These are phyloP conservation scores for Diadophis punctatus DNA, from an alignment of 2,113 vertebrate species.

Conservation along the genomic window DNA sequence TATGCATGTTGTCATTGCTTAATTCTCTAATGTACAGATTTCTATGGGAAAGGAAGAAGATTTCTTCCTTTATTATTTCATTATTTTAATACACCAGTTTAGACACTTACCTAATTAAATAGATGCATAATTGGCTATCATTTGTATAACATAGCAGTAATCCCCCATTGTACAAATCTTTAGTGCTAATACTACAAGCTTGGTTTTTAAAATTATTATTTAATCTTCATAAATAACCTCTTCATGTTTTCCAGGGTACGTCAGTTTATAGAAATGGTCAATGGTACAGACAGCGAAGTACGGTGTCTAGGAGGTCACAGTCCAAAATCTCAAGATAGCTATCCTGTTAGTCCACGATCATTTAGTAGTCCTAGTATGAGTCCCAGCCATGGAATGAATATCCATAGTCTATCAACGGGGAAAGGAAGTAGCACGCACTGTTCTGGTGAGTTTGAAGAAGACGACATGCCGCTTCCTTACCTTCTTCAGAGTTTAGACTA, in stretches of 20 bases:
- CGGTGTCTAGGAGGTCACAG: slow-evolving; percentile 94
- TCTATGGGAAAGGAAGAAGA: neutral
- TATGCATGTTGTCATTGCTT: too few relatives aligned
- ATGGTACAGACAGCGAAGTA: slow-evolving; percentile 97
- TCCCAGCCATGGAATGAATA: slow-evolving; percentile 76
- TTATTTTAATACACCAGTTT: neutral
- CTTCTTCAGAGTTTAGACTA: fast-evolving
- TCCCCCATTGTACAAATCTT: slow-evolving; percentile 11
- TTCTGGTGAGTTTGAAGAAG: slow-evolving; percentile 71
- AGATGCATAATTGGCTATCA: neutral
- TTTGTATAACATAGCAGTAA: slow-evolving; percentile 27
- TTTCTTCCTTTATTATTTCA: neutral
- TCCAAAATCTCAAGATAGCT: slow-evolving; percentile 98
- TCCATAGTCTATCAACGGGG: slow-evolving; percentile 72
- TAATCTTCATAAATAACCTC: slow-evolving; percentile 38
- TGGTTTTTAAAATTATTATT: neutral
- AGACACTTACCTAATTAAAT: neutral
- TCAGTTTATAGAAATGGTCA: slow-evolving; percentile 99
- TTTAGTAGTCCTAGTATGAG: slow-evolving; percentile 90
- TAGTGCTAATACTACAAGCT: neutral
- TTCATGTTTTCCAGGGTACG: slow-evolving; percentile 81
- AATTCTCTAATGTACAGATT: neutral
- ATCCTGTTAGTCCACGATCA: slow-evolving; percentile 87
- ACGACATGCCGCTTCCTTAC: neutral
- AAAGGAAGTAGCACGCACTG: slow-evolving; percentile 86